These are phyloP conservation scores for Echinometra lucunter DNA, from an alignment of 53 echinoderm and acorn worm genomes.

Conservation along the genomic window DNA sequence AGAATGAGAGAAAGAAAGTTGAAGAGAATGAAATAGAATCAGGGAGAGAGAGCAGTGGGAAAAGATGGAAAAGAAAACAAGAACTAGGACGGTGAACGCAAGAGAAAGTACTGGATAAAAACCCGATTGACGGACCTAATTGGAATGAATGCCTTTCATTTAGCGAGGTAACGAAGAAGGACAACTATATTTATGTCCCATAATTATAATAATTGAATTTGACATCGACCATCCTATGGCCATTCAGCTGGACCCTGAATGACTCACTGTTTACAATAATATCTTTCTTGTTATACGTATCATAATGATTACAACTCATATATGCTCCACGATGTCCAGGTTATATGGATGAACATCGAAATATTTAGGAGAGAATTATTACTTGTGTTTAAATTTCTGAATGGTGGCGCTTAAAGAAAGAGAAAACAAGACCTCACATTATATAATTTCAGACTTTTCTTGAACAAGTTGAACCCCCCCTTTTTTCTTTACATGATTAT, in stretches of 20 bases:
- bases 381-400: too few species aligned
- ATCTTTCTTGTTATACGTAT: too few species aligned
- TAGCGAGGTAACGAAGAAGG: background rate
- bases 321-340: too few species aligned
- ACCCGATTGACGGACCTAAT: background rate
- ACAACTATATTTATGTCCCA: background rate
- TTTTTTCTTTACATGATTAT: too few species aligned
- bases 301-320: too few species aligned
- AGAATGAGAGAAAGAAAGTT: background rate
- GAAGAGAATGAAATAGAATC: background rate
- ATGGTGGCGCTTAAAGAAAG: too few species aligned
- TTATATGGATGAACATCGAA: too few species aligned
- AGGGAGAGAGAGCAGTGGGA: background rate
- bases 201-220: background rate
- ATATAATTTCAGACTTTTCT: too few species aligned
- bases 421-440: too few species aligned
- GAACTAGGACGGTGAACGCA: background rate
- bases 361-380: too few species aligned
- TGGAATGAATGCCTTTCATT: slow-evolving; percentile 17
- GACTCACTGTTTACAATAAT: background rate
- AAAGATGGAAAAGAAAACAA: background rate
- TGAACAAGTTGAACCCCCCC: too few species aligned
- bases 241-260: background rate
- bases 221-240: background rate
- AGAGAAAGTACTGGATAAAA: background rate